These are phyloP conservation scores for Napeogenes inachia DNA, from an alignment of 2,888 invertebrate genomes.

Conservation along the genomic window DNA sequence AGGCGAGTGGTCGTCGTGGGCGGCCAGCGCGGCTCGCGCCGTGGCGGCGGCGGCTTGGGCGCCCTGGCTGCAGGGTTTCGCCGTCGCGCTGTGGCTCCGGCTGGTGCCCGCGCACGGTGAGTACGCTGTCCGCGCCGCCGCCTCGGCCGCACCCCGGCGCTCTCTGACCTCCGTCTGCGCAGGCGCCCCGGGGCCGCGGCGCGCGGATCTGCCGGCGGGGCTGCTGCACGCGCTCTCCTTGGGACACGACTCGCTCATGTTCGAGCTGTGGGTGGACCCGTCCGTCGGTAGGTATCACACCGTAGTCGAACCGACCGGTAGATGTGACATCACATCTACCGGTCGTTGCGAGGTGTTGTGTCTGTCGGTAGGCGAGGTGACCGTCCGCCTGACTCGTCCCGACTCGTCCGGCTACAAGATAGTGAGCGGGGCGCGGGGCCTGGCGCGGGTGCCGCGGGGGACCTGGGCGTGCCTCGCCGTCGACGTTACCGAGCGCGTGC, in stretches of 20 bases:
- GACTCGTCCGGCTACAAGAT: slow-evolving; percentile 69
- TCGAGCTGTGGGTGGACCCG: slow-evolving; percentile 80
- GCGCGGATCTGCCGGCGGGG: slow-evolving; percentile 32
- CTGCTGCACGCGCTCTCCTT: slow-evolving; percentile 78
- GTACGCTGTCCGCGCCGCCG: neutral
- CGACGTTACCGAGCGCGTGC: slow-evolving; percentile 76
- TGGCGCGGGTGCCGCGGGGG: slow-evolving; percentile 61
- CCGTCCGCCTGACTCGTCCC: slow-evolving; percentile 72
- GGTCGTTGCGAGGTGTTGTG: neutral
- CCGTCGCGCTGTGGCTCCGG: slow-evolving; percentile 75
- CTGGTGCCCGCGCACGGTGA: slow-evolving; percentile 41
- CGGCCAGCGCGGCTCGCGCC: slow-evolving; percentile 54
- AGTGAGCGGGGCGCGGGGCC: slow-evolving; percentile 69
- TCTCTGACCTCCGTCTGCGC: too few relatives aligned
- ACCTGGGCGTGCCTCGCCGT: slow-evolving; percentile 78
- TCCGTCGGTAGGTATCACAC: slow-evolving; percentile 42
- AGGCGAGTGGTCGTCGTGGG: slow-evolving; percentile 60
- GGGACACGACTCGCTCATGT: slow-evolving; percentile 79
- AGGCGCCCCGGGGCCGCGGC: slow-evolving; percentile 26
- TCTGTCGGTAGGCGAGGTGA: slow-evolving; percentile 57
- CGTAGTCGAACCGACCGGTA: neutral
- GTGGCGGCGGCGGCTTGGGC: slow-evolving; percentile 77
- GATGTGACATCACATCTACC: neutral
- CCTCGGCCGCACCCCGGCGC: slow-evolving; percentile 29
- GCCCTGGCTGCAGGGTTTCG: slow-evolving; percentile 80